Base-by-base conservation (phyloP, 2,888 invertebrate species). In the Leptopterna dolabrata region DNA sequence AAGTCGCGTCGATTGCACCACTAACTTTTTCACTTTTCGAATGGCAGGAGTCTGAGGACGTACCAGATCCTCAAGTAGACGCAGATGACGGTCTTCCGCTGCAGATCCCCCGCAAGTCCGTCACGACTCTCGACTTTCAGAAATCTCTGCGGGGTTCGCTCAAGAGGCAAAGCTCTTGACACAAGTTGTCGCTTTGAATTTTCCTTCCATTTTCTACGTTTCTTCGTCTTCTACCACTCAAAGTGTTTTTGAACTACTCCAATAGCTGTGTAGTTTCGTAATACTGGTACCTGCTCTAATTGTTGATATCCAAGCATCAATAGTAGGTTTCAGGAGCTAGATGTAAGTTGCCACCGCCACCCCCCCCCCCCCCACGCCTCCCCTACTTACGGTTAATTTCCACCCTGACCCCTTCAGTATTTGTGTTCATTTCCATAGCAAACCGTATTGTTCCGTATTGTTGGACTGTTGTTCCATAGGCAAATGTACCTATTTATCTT, bases 81-180 rank as follows among this genome's bases (percentile, higher is more conserved):
- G 85, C 45, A 1, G 85, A 85, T 47, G 76, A 85, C 85, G 73
- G 76, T 73, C 85, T 85, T 73, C 85, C 85, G 0, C 73, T 85
- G 2, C 85, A 73, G 29, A 27, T 78, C 41, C 83, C 83, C 19
- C 85, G 85, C n/a, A 85, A 85, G 30, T 85, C 85, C 19, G 85
- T 85, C 24, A 85, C 85, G 47, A 85, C 85, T 0, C 45, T 85
- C 27, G 85, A 85, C 19, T 85, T 85, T 30, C 85, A 85, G 73
- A 85, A 73, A 85, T 73, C 85, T 9, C 36, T 47, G 0, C 85
- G 85, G 13, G 73, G 29, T 0, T 85, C 85, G 1, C 85, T 85
- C 27, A 85, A 85, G 73, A 51, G 85, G 29, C 85, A 85, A 73
- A 85, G 85, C 47, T 85, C 85, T 73, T 85, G 85, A 85, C 85